Evolutionary conservation across 1,140 invertebrate species (phyloP).

Genomic region (Plutomurus gul): DNA sequence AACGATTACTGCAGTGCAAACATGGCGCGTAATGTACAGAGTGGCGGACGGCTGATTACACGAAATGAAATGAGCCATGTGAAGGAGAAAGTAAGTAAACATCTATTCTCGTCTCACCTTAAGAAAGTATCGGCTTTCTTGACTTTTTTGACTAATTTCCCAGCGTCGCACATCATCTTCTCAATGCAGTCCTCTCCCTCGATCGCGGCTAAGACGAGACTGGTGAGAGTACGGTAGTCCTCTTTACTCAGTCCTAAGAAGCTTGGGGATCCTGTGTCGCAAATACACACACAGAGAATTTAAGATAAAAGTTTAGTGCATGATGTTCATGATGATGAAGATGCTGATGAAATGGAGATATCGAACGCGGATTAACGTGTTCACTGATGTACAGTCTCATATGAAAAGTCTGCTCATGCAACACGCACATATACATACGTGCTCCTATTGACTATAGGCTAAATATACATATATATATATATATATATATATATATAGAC

Average conservation of each 20-base stretch:
- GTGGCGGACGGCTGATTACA: not conserved
- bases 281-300: not conserved
- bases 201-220: conserved; percentile 52
- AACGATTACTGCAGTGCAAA: too few relatives aligned
- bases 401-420: too few relatives aligned
- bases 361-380: not conserved
- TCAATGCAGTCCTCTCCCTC: conserved; percentile 54
- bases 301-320: not conserved
- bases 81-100: not conserved
- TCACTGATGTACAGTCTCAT: too few relatives aligned
- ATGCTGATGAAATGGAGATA: not conserved
- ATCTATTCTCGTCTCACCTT: conserved; percentile 51
- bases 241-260: conserved; percentile 52
- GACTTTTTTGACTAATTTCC: conserved; percentile 54
- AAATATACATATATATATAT: not conserved
- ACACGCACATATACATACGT: too few relatives aligned
- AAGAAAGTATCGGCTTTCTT: conserved; percentile 54
- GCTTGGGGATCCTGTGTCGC: conserved; percentile 20
- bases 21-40: too few relatives aligned
- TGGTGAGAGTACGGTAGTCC: conserved; percentile 51
- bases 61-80: not conserved
- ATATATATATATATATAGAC: too few relatives aligned
- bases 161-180: conserved; percentile 53
- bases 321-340: not conserved
- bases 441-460: not conserved